phyloP scores from a whole-genome alignment of 2,797 vertebrate genomes.

The Synaphobranchus kaupii region DNA sequence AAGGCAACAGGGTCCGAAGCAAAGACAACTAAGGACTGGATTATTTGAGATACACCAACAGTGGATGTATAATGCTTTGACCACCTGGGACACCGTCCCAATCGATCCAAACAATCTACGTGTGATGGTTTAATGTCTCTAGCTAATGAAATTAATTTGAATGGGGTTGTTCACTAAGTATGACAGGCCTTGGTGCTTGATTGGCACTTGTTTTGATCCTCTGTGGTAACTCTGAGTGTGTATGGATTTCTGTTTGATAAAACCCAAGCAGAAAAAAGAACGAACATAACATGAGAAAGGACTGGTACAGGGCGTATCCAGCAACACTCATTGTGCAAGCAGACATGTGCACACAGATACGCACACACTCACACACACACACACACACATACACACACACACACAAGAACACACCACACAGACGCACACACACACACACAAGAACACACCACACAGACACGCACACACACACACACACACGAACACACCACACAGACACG shows the following conservation, averaged over 20 bases:
- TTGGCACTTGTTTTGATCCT: neutral
- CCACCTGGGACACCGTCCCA: neutral
- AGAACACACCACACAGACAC: neutral
- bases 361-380: neutral
- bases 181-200: neutral
- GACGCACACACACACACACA: neutral
- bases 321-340: neutral
- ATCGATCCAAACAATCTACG: neutral
- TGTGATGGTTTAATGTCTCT: neutral
- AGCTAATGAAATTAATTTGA: neutral
- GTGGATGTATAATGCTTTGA: neutral
- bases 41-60: neutral
- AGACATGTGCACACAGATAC: neutral
- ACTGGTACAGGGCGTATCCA: neutral
- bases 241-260: slow-evolving; percentile 3
- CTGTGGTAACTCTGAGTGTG: neutral
- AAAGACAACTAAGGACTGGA: neutral
- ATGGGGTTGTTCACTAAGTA: neutral
- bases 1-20: neutral
- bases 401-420: neutral
- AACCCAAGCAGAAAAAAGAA: neutral
- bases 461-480: neutral
- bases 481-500: neutral
- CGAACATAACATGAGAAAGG: slow-evolving; percentile 4
- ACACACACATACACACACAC: neutral